Base-by-base conservation (phyloP, 2,888 invertebrate species). In the Drosophila pegasa region DNA sequence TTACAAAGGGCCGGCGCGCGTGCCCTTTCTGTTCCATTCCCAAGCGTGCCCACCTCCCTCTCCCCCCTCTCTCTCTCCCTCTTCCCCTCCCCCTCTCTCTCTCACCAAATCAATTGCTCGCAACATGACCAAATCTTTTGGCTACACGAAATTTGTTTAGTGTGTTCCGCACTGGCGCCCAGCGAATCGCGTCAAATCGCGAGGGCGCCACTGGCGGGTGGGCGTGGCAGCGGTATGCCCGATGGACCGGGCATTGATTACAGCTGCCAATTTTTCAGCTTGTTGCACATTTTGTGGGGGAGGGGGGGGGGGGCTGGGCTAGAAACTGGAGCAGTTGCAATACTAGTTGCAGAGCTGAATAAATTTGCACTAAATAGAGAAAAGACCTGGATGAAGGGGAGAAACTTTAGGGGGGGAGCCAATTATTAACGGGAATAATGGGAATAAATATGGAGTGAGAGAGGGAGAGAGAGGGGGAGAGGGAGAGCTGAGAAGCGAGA, bases 21-120 rank as follows among this genome's bases (percentile, higher is more conserved):
- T 62, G 52, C 51, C 64, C 64, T 62, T 63, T 60, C 7, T 64
- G 74, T 71, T 64, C 56, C 62, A 57, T 66, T 62, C 71, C 75
- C 50, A 47, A 54, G 45, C 37, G 18, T 25, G 25, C 27, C 29
- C 43, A 1, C 16, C 1, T 20, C 29, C 54, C 27, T 5, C 4
- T 22, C 35, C 0, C 2, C 9, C 2, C 1, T 8, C 20, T 2
- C 31, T 6, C 14, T 10, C 9, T 27, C 9, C 8, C 20, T 2
- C 6, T 4, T 9, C 1, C 20, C 3, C 35, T 5, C 12, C 2
- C 18, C 22, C 18, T 8, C 41, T 9, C 8, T 14, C 29, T n/a
- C n/a, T n/a, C n/a, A n/a, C 72, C 64, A 72, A 86, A 77, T 82
- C 77, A 79, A 86, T 83, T 83, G 83, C 77, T 72, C 50, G 87